phyloP scores from a whole-genome alignment of 2,113 vertebrate species.

The Corydoras sp. region DNA sequence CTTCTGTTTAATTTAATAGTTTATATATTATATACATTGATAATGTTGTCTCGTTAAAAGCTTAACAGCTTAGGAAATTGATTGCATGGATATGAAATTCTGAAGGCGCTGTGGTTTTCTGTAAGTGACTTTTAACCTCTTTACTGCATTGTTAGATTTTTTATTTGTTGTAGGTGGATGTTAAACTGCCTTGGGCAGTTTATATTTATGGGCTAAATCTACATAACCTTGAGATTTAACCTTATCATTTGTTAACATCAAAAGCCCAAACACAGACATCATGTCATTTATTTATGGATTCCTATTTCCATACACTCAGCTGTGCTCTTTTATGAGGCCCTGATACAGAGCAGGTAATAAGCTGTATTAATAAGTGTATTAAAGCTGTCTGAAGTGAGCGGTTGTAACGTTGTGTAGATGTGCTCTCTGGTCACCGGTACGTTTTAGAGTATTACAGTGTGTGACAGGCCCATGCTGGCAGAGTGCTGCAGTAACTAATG shows the following conservation, averaged over 20 bases:
- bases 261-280: neutral
- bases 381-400: conserved; percentile 5
- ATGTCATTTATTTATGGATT: neutral
- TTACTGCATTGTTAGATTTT: conserved; percentile 21
- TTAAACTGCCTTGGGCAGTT: conserved; percentile 10
- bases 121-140: conserved; percentile 1
- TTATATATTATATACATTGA: too few species aligned
- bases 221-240: neutral
- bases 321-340: neutral
- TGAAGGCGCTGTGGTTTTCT: neutral
- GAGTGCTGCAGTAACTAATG: conserved; percentile 36
- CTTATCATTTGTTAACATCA: neutral
- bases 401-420: neutral
- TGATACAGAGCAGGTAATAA: neutral
- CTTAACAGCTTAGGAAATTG: too few species aligned
- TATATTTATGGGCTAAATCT: conserved; percentile 1
- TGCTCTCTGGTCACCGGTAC: neutral
- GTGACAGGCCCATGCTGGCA: conserved; percentile 27
- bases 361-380: neutral
- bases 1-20: too few species aligned
- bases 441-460: conserved; percentile 23
- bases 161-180: neutral
- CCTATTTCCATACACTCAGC: neutral
- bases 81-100: too few species aligned
- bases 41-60: too few species aligned